phyloP scores from a whole-genome alignment of 2,888 invertebrate species.

The Clanis bilineata region DNA sequence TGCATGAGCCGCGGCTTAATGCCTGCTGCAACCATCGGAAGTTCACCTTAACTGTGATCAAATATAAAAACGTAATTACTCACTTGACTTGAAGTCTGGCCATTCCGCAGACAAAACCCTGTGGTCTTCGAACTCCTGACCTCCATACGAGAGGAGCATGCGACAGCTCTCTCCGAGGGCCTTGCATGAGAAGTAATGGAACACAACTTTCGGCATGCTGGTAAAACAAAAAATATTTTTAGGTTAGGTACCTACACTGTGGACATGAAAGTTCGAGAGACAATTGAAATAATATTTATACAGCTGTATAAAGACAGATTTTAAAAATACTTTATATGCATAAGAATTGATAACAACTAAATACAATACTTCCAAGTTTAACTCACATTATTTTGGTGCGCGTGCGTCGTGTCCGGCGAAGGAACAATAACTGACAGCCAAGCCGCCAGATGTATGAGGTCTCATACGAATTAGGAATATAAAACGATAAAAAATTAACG shows the following conservation, averaged over 20 bases:
- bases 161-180: slow-evolving; percentile 84
- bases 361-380: background rate
- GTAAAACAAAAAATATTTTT: slow-evolving; percentile 31
- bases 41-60: background rate
- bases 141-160: slow-evolving; percentile 83
- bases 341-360: too few relatives aligned
- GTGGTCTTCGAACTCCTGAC: slow-evolving; percentile 83
- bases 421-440: background rate
- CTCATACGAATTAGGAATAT: background rate
- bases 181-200: slow-evolving; percentile 83
- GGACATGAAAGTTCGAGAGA: too few relatives aligned
- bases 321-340: too few relatives aligned
- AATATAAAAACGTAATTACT: slow-evolving; percentile 28
- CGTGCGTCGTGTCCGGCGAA: background rate
- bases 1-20: too few relatives aligned
- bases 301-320: too few relatives aligned
- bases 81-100: slow-evolving; percentile 62
- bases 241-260: too few relatives aligned
- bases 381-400: background rate
- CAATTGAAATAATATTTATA: too few relatives aligned
- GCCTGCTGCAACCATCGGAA: too few relatives aligned
- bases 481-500: background rate
- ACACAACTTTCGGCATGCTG: slow-evolving; percentile 72
- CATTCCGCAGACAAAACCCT: slow-evolving; percentile 76
- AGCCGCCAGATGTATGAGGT: background rate